These are phyloP conservation scores for Lagopus leucura DNA, from an alignment of 2,113 vertebrate species.

Conservation along the genomic window DNA sequence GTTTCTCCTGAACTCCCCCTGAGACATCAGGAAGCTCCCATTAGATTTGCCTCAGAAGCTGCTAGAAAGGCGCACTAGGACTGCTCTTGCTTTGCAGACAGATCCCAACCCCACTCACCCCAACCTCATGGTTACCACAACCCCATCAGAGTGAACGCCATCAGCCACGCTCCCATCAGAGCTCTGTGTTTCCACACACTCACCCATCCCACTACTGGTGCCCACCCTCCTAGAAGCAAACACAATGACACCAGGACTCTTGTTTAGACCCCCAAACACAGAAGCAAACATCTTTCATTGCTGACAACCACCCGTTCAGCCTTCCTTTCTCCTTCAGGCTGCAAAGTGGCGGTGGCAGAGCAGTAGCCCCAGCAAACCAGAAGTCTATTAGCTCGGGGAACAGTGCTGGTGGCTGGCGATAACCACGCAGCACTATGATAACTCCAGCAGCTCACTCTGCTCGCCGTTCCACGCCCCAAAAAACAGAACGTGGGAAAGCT, in stretches of 20 bases:
- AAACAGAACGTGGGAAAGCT: slow-evolving; percentile 28
- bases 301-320: background rate
- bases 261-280: background rate
- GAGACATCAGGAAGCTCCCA: background rate
- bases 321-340: background rate
- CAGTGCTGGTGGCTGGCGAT: background rate
- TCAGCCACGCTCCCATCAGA: too few relatives aligned
- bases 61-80: background rate
- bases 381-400: background rate
- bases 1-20: background rate
- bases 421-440: background rate
- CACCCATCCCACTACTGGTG: too few relatives aligned
- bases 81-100: accelerated
- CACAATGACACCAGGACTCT: background rate
- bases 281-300: background rate
- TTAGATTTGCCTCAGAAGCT: background rate
- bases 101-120: background rate
- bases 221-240: background rate
- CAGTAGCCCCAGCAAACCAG: slow-evolving; percentile 36
- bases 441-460: slow-evolving; percentile 20
- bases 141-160: too few relatives aligned
- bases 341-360: background rate
- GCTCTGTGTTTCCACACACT: too few relatives aligned
- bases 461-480: background rate
- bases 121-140: too few relatives aligned